A percentile compares a stretch with the other conserved stretches of the same genome.
These are phyloP conservation scores for Rhodinocichla rosea DNA, from an alignment of 2,113 vertebrate species.

Conservation along the genomic window DNA sequence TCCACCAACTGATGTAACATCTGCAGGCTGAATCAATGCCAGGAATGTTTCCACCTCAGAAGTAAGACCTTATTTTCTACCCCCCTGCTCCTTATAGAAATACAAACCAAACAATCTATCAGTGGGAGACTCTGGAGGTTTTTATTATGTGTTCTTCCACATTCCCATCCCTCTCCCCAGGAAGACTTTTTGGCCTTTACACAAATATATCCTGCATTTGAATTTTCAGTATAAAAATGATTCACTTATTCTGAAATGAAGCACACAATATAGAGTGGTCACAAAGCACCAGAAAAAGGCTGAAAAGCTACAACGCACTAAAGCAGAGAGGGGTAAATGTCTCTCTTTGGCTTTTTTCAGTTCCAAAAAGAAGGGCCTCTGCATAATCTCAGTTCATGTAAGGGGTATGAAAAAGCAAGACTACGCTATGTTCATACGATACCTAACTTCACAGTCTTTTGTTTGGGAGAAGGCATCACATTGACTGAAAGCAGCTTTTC, in stretches of 20 bases:
- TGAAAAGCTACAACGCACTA: not conserved
- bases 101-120: not conserved
- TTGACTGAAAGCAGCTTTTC: not conserved
- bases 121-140: not conserved
- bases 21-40: not conserved
- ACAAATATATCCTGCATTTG: not conserved
- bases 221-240: not conserved
- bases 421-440: not conserved
- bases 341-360: not conserved
- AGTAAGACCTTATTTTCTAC: not conserved
- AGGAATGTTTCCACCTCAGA: not conserved
- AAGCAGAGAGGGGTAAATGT: not conserved
- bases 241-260: not conserved
- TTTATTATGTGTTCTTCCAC: not conserved
- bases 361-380: not conserved
- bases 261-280: not conserved
- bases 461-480: not conserved
- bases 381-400: not conserved
- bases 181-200: not conserved
- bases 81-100: accelerated
- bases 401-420: not conserved
- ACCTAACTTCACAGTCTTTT: not conserved
- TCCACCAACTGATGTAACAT: not conserved
- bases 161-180: accelerated
- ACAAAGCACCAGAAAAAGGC: not conserved